Conservation (phyloP, 2,113 vertebrate species). For the Tenrec ecaudatus region DNA sequence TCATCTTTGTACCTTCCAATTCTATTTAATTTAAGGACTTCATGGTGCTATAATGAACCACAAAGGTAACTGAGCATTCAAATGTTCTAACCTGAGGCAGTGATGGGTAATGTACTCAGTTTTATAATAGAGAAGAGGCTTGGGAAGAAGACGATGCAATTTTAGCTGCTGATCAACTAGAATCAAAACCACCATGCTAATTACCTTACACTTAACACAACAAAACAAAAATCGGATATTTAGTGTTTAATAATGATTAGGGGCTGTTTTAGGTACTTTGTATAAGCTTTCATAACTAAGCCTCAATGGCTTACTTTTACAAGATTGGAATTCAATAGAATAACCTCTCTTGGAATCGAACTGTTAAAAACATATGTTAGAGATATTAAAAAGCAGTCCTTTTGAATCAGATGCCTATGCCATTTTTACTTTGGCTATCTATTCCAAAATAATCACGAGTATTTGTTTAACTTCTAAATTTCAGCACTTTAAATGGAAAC, state of each 20-base stretch:
- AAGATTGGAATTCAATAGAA: neutral
- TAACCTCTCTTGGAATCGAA: neutral
- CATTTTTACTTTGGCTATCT: neutral
- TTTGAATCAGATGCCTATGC: neutral
- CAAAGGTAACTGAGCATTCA: conserved; percentile 58
- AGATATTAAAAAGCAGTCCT: neutral
- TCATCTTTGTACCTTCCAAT: conserved; percentile 72
- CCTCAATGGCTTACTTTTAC: neutral
- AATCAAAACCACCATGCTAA: neutral
- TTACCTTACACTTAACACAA: neutral
- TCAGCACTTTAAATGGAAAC: neutral
- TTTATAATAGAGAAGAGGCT: conserved; percentile 15
- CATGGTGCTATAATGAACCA: conserved; percentile 59
- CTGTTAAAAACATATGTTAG: neutral
- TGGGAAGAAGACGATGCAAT: neutral
- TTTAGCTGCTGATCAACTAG: conserved; percentile 19
- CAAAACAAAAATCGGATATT: neutral
- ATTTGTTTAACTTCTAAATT: neutral
- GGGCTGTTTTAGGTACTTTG: neutral
- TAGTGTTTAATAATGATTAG: neutral
- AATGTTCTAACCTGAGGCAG: conserved; percentile 62
- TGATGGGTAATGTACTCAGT: conserved; percentile 33
- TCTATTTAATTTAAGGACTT: conserved; percentile 75
- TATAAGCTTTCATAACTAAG: conserved; percentile 33
- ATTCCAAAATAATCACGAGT: neutral